Evolutionary conservation across 2,888 invertebrate species (phyloP).

Genomic region (Drosophila diplacantha): DNA sequence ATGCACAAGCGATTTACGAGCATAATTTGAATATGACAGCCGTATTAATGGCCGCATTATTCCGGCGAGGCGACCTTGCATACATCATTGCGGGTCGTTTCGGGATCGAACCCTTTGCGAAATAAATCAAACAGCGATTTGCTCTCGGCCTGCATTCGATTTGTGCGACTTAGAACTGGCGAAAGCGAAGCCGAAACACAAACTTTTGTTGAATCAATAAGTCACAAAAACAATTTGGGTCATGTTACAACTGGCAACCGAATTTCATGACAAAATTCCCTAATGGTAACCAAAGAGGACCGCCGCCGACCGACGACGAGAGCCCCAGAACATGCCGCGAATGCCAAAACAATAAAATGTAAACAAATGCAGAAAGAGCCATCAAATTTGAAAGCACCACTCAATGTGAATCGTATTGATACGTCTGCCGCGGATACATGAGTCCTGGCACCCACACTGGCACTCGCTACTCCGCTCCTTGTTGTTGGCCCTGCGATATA

Average conservation of each 20-base stretch:
- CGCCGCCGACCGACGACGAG: conserved; percentile 35
- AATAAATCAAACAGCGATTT: conserved; percentile 67
- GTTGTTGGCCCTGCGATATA: conserved; percentile 24
- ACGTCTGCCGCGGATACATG: conserved; percentile 32
- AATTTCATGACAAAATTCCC: conserved; percentile 74
- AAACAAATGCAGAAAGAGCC: conserved; percentile 66
- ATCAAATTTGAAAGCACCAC: conserved; percentile 70
- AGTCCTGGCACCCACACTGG: conserved; percentile 6
- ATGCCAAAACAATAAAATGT: conserved; percentile 69
- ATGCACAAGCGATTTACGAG: conserved; percentile 42
- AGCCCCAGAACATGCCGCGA: conserved; percentile 16
- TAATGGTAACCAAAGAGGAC: conserved; percentile 66
- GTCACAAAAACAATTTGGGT: conserved; percentile 75
- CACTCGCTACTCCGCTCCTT: conserved; percentile 7
- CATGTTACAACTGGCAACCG: conserved; percentile 74
- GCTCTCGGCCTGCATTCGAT: conserved; percentile 29
- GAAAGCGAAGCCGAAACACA: conserved; percentile 28
- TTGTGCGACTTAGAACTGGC: conserved; percentile 58
- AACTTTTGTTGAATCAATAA: conserved; percentile 78
- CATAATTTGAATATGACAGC: conserved; percentile 50
- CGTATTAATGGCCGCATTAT: conserved; percentile 34
- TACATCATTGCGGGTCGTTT: conserved; percentile 24
- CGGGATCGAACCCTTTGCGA: conserved; percentile 53
- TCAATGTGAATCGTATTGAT: conserved; percentile 59
- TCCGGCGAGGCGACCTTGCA: conserved; percentile 34